A percentile compares a stretch with the other conserved stretches of the same genome.
phyloP scores from a whole-genome alignment of 1,140 invertebrate species.

The Copidosoma floridanum region DNA sequence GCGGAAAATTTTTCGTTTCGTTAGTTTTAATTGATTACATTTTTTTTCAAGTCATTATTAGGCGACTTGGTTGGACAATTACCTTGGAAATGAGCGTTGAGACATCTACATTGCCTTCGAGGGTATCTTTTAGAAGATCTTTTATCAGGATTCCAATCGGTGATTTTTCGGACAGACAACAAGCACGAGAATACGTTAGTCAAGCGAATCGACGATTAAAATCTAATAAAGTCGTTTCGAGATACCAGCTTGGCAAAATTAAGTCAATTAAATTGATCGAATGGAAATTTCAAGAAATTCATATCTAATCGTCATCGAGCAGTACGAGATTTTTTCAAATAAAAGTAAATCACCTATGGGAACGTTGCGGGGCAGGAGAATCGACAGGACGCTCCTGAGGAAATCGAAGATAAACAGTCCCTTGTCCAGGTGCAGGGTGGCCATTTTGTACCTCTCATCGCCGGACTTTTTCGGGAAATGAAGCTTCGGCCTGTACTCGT shows the following conservation, averaged over 20 bases:
- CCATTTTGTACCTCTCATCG: conserved; percentile 53
- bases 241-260: too few species aligned
- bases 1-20: too few species aligned
- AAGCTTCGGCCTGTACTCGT: conserved; percentile 37
- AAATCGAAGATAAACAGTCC: conserved; percentile 59
- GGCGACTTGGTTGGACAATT: conserved; percentile 25
- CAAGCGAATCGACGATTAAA: too few species aligned
- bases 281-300: too few species aligned
- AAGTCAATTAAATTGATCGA: too few species aligned
- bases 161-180: too few species aligned
- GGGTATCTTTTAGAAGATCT: conserved; percentile 48
- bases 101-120: conserved; percentile 43
- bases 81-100: conserved; percentile 47
- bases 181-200: too few species aligned
- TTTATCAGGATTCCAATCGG: conserved; percentile 25
- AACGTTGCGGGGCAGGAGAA: conserved; percentile 60
- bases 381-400: conserved; percentile 56
- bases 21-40: too few species aligned
- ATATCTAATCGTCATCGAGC: too few species aligned
- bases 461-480: conserved; percentile 44
- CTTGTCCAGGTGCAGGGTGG: conserved; percentile 55
- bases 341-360: conserved; percentile 52
- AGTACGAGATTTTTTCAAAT: too few species aligned
- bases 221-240: too few species aligned
- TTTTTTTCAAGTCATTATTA: too few species aligned